A percentile compares a stretch with the other conserved stretches of the same genome.
These are phyloP conservation scores for Tokudaia muenninki DNA, from an alignment of 2,797 vertebrate species.

Conservation along the genomic window DNA sequence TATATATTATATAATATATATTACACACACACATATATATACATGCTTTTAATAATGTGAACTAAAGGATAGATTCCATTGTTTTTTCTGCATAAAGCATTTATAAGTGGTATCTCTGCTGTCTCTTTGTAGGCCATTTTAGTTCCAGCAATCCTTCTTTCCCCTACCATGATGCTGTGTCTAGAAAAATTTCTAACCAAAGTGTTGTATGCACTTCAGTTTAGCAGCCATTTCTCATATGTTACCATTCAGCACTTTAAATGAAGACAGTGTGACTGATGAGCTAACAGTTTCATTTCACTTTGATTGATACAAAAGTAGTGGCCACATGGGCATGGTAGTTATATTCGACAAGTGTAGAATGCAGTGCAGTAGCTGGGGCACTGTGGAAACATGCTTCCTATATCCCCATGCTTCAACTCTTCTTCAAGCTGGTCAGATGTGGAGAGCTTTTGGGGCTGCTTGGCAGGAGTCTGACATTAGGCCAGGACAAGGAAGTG, in stretches of 20 bases:
- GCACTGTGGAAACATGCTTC: not conserved
- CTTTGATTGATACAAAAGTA: conserved; percentile 35
- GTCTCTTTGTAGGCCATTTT: not conserved
- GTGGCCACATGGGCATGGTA: not conserved
- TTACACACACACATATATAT: no score
- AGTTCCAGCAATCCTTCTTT: not conserved
- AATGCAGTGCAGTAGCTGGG: not conserved
- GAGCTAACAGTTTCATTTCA: conserved; percentile 40
- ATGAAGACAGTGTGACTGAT: not conserved
- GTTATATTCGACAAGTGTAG: not conserved
- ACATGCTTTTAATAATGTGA: not conserved
- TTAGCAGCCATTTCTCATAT: not conserved
- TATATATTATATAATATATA: not conserved
- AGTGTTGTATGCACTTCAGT: not conserved
- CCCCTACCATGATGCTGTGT: not conserved
- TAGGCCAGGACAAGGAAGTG: no score
- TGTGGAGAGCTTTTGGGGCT: no score
- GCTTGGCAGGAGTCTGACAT: no score
- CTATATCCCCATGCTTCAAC: not conserved
- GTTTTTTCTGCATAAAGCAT: not conserved
- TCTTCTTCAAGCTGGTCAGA: not conserved
- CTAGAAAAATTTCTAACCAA: not conserved
- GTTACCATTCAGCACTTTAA: not conserved
- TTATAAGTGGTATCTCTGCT: not conserved
- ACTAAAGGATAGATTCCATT: not conserved